Evolutionary conservation across 92 coral and sea anemone species (phyloP), one percentile per base, ranked within the genome.

Genomic region (Metridium senile): DNA sequence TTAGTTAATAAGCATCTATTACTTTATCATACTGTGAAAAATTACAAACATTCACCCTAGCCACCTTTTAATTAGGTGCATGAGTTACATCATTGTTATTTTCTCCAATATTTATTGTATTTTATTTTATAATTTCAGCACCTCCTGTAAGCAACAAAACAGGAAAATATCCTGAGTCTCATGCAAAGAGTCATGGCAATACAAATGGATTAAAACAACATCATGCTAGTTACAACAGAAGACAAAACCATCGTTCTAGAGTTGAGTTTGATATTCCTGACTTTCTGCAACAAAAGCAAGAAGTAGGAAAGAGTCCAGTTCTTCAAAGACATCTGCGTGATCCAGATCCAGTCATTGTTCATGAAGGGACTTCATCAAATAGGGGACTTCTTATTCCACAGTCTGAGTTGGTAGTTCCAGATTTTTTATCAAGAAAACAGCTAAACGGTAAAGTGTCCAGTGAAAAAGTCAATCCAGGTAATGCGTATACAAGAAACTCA

Each of bases 181-280:
- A 66, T 39, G 25, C 78, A 62, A 85, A 85, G 56, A 74, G 74
- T 34, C 64, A 79, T 49, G 64, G 9, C 18, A 82, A 32, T 54
- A 61, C 26, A 16, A 86, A 82, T 68, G 87, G 91, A 3, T 53
- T 67, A 59, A 66, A n/a, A 8, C 63, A 58, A 34, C 62, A 74
- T 11, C 73, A 32, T 70, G 74, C 63, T 32, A 81, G 66, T 45
- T 74, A 70, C 43, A 67, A 72, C 57, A n/a, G 58, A 64, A 71
- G 84, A 20, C 47, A 71, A 16, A 66, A 74, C 13, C 88, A 85
- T 71, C 78, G 85, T 59, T 88, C 97, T 11, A 34, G 82, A 33
- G 90, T 85, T 35, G 97, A 89, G 62, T 88, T 81, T 58, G 97
- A 92, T 25, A 71, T 92, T 26, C 97, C 97, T 30, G 90, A 72